Base-by-base conservation (phyloP, 2,888 invertebrate genomes). In the Temnothorax unifasciatus region DNA sequence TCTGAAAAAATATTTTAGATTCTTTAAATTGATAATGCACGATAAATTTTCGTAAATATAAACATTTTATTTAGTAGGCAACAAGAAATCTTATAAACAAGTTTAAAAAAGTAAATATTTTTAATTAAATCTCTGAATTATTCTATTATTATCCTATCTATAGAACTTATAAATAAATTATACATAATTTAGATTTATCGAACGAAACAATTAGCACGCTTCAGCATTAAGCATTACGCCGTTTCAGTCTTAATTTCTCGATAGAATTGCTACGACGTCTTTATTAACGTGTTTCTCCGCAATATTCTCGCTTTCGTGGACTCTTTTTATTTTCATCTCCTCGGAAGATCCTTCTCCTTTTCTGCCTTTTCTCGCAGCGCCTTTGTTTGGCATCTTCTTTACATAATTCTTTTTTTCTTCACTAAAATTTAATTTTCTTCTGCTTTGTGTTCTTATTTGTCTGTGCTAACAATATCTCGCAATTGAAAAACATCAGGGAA, bases 11-110 rank as follows among this genome's bases (percentile, higher is more conserved):
- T 47, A 79, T 57, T 83, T 82, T n/a, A 69, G 63, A 89, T 86
- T 86, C 81, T 71, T 81, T 29, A 69, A 66, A 34, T 79, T 73
- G 81, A 83, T 83, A 81, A 74, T 25, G 21, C 41, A 52, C 47
- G 47, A 66, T 71, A 13, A 71, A 71, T 18, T 44, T 34, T 47
- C 25, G 9, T 34, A 18, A 6, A 38, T 47, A 25, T 34, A 15
- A 71, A 79, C 8, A 59, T 47, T 57, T 57, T 13, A 79, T 47
- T 71, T 57, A 11, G 18, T 41, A n/a, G 13, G 1, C 54, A 9
- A 77, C 1, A 0, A 38, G 4, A 1, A 34, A 15, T 52, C 1
- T 52, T 50, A 64, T 64, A 47, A 54, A 76, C 21, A 66, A 66
- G 18, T 8, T 21, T 25, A 4, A 66, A 50, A 25, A 57, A 52